These are phyloP conservation scores for Aphelocoma californica DNA, from an alignment of 2,797 vertebrate species.

Conservation along the genomic window DNA sequence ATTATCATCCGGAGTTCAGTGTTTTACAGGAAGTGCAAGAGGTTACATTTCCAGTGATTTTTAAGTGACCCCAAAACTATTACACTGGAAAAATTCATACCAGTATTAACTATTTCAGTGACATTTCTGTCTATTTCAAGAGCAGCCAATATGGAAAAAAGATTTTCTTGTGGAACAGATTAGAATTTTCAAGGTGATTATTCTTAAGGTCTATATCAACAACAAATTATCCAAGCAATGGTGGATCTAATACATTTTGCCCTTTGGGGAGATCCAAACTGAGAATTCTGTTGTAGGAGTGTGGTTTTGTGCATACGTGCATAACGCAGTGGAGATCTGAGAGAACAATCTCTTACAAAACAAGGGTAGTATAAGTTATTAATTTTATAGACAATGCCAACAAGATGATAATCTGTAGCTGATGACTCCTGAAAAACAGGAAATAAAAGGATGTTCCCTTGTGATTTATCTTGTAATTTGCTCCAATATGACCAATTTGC, in stretches of 20 bases:
- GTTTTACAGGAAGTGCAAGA: conserved; percentile 63
- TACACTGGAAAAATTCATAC: conserved; percentile 46
- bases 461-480: neutral
- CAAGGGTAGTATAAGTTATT: neutral
- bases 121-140: conserved; percentile 24
- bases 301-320: neutral
- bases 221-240: neutral
- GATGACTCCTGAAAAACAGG: neutral
- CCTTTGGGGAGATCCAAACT: neutral
- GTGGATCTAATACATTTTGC: neutral
- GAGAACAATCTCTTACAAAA: neutral
- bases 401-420: neutral
- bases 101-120: conserved; percentile 66
- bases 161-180: neutral
- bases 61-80: conserved; percentile 61
- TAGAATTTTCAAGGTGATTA: neutral
- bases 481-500: neutral
- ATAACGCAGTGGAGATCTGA: neutral
- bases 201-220: neutral
- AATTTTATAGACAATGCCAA: neutral
- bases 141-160: neutral
- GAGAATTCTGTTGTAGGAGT: neutral
- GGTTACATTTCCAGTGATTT: conserved; percentile 66
- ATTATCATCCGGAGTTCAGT: conserved; percentile 53
- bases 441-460: neutral